These are phyloP conservation scores for Cairina moschata DNA, from an alignment of 2,113 vertebrate species.

Conservation along the genomic window DNA sequence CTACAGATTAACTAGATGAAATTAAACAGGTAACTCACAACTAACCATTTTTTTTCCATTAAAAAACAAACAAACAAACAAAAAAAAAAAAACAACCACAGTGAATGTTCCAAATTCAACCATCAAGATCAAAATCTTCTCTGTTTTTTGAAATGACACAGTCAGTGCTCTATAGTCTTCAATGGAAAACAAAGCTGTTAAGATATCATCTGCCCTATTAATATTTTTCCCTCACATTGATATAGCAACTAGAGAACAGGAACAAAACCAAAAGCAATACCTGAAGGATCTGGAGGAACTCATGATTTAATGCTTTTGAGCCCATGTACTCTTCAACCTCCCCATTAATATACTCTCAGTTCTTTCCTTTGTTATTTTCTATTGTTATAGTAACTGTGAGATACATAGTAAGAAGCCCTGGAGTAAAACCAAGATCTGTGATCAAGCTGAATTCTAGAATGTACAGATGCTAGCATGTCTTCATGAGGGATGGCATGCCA, in stretches of 20 bases:
- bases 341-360: not conserved
- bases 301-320: not conserved
- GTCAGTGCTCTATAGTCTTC: not conserved
- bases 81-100: too few relatives aligned
- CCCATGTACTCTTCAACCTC: not conserved
- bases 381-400: not conserved
- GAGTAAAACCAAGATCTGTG: not conserved
- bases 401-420: not conserved
- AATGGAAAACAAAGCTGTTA: not conserved
- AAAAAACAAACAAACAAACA: not conserved
- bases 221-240: not conserved
- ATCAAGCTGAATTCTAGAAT: not conserved
- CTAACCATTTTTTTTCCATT: not conserved
- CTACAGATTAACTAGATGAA: not conserved
- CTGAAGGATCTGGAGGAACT: not conserved
- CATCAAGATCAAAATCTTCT: not conserved
- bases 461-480: not conserved
- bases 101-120: too few relatives aligned
- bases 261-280: not conserved
- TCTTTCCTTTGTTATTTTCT: not conserved
- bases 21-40: not conserved
- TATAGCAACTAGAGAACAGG: not conserved
- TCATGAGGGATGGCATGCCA: not conserved
- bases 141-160: not conserved
- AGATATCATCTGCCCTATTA: not conserved